Evolutionary conservation across 2,797 vertebrate genomes (phyloP).

Genomic region (Anomalospiza imberbis): DNA sequence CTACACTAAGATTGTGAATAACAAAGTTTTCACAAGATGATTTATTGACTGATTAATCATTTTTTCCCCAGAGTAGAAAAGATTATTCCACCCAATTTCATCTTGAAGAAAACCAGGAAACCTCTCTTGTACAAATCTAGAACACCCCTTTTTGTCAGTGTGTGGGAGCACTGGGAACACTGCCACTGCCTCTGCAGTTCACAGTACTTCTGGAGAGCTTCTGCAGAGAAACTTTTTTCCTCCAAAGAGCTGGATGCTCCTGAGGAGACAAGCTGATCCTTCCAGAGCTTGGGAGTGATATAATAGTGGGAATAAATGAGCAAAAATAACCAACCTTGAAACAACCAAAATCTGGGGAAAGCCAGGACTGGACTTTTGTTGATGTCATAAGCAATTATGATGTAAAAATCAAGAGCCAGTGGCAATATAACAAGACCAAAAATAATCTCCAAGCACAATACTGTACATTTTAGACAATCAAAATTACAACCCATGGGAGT

Average conservation of each 20-base stretch:
- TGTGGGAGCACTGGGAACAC: background rate
- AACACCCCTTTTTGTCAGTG: background rate
- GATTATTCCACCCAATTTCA: background rate
- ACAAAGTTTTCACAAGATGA: background rate
- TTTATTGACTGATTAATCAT: background rate
- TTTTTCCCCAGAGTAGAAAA: background rate
- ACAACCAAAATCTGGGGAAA: background rate
- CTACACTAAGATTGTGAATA: background rate
- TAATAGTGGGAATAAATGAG: background rate
- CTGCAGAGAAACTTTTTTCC: background rate
- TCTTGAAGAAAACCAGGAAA: background rate
- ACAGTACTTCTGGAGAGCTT: background rate
- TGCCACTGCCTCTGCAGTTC: background rate
- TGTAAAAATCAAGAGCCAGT: background rate
- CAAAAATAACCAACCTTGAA: background rate
- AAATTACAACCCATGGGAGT: background rate
- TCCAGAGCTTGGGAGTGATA: background rate
- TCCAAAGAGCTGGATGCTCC: background rate
- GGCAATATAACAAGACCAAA: background rate
- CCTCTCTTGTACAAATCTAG: background rate
- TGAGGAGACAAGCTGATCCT: background rate
- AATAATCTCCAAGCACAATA: background rate
- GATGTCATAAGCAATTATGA: background rate
- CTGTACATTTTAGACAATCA: background rate
- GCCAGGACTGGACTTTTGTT: background rate